phyloP scores from a whole-genome alignment of 2,888 invertebrate species.

The Andrena bucephala region DNA sequence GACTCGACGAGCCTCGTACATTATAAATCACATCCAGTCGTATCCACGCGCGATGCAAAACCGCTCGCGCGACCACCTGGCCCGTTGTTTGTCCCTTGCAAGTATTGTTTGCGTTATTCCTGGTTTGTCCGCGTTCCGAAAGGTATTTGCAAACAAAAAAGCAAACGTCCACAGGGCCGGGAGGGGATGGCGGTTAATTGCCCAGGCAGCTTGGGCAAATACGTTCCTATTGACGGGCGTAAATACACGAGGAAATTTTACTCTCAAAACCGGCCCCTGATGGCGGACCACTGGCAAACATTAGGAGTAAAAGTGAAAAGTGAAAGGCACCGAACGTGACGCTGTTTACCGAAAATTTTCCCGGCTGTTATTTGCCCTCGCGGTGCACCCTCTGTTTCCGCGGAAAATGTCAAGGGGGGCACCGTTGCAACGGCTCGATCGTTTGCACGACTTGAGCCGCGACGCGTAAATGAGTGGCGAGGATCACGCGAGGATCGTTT shows the following conservation, averaged over 20 bases:
- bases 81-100: constrained; percentile 50
- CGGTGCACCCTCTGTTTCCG: background rate
- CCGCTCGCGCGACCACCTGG: constrained; percentile 42
- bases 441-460: constrained; percentile 1
- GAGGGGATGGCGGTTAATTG: constrained; percentile 75
- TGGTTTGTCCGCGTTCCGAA: constrained; percentile 68
- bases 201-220: constrained; percentile 75
- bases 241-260: constrained; percentile 72
- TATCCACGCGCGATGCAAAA: constrained; percentile 38
- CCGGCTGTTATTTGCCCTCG: constrained; percentile 42
- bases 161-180: constrained; percentile 58
- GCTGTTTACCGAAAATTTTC: constrained; percentile 61
- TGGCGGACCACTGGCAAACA: constrained; percentile 60
- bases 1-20: constrained; percentile 49
- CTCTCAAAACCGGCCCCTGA: constrained; percentile 65
- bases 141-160: constrained; percentile 77
- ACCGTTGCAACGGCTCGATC: background rate
- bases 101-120: constrained; percentile 76
- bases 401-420: constrained; percentile 12
- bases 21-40: constrained; percentile 63
- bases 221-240: constrained; percentile 72
- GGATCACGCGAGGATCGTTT: background rate
- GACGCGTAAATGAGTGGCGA: background rate
- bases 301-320: constrained; percentile 69
- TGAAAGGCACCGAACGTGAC: constrained; percentile 60